Evolutionary conservation across 1,140 invertebrate genomes (phyloP).

Genomic region (Lethrus apterus): DNA sequence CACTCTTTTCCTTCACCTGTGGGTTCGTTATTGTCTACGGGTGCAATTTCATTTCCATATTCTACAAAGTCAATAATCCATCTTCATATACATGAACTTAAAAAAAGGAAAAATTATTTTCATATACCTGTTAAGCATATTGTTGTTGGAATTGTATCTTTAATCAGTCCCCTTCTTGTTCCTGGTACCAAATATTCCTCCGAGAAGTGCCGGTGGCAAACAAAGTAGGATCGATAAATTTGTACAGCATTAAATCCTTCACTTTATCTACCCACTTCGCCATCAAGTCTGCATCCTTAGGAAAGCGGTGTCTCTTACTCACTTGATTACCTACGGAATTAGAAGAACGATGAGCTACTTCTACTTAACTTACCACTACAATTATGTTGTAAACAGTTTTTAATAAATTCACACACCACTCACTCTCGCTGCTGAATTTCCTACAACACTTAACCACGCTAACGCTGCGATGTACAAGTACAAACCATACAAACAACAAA

Average conservation of each 20-base stretch:
- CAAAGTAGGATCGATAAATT: background rate
- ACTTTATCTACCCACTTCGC: conserved; percentile 5
- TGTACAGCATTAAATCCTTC: background rate
- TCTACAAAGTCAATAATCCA: background rate
- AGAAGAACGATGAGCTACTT: too few species aligned
- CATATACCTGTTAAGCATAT: background rate
- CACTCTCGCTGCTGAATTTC: too few species aligned
- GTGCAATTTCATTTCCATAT: background rate
- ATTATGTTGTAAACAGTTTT: too few species aligned
- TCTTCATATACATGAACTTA: background rate
- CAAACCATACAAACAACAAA: too few species aligned
- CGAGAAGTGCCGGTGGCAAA: conserved; percentile 7
- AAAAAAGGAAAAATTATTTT: background rate
- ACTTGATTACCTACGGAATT: too few species aligned
- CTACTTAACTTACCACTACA: too few species aligned
- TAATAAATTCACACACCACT: too few species aligned
- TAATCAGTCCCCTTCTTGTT: conserved; percentile 11
- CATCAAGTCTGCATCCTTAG: conserved; percentile 5
- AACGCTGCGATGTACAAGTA: too few species aligned
- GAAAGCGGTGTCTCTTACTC: conserved; percentile 13
- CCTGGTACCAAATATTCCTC: conserved; percentile 8
- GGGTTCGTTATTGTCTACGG: too few species aligned
- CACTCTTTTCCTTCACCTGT: too few species aligned
- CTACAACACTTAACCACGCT: too few species aligned
- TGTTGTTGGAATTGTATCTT: conserved; percentile 12